phyloP scores from a whole-genome alignment of 2,113 vertebrate species.

The Zosterops lateralis region DNA sequence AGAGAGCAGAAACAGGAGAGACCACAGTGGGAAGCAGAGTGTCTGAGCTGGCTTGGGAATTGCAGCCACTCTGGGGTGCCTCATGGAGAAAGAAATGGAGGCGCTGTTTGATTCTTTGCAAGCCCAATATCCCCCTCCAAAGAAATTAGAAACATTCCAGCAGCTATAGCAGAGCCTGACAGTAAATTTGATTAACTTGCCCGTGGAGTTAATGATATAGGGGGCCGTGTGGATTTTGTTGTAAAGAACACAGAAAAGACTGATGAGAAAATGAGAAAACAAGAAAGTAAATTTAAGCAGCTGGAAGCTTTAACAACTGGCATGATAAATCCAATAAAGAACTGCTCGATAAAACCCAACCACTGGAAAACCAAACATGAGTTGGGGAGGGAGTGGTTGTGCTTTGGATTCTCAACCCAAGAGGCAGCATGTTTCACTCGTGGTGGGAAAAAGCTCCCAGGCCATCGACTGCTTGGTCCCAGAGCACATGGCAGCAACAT shows the following conservation, averaged over 20 bases:
- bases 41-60: background rate
- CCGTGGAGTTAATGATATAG: constrained; percentile 71
- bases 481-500: fast-evolving
- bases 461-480: background rate
- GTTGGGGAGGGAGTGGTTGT: background rate
- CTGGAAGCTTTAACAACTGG: constrained; percentile 73
- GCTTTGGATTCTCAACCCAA: background rate
- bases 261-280: constrained; percentile 74
- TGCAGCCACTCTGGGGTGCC: fast-evolving
- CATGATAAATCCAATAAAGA: constrained; percentile 73
- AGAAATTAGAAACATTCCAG: constrained; percentile 65
- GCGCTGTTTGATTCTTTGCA: background rate
- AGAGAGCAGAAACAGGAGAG: background rate
- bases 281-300: constrained; percentile 73
- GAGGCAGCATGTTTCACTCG: fast-evolving
- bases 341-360: constrained; percentile 67
- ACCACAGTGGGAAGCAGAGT: background rate
- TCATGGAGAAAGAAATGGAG: background rate
- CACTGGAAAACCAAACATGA: constrained; percentile 59
- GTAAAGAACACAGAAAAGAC: constrained; percentile 73
- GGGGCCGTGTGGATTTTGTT: constrained; percentile 71
- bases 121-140: background rate
- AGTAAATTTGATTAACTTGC: constrained; percentile 71
- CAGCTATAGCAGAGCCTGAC: constrained; percentile 56
- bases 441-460: background rate